phyloP scores from a whole-genome alignment of 2,888 invertebrate species.

The Spodoptera exigua region DNA sequence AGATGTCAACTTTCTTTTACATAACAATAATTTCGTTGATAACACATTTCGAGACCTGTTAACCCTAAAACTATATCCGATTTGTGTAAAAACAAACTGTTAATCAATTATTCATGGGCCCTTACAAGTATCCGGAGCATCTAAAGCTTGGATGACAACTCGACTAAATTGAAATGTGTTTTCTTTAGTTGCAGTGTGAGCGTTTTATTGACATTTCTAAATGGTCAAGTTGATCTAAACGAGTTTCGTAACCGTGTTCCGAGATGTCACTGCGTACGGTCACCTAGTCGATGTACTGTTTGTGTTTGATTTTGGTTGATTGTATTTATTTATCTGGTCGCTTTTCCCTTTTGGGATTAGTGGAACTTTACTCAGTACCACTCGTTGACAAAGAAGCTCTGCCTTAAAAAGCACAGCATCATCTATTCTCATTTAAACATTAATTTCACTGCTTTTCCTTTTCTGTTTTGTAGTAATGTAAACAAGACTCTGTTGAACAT shows the following conservation, averaged over 20 bases:
- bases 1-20: conserved; percentile 56
- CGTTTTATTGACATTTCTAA: conserved; percentile 31
- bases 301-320: conserved; percentile 48
- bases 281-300: conserved; percentile 40
- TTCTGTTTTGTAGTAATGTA: too few relatives aligned
- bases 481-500: too few relatives aligned
- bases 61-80: conserved; percentile 62
- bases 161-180: conserved; percentile 39
- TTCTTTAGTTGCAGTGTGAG: conserved; percentile 11
- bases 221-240: conserved; percentile 47
- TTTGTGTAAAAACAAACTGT: conserved; percentile 47
- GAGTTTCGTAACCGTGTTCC: conserved; percentile 60
- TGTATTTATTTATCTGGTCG: conserved; percentile 43
- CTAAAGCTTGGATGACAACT: conserved; percentile 28
- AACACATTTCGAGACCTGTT: conserved; percentile 47
- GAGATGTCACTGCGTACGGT: conserved; percentile 53
- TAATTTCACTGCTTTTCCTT: too few relatives aligned
- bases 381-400: conserved; percentile 4
- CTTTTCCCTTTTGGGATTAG: conserved; percentile 31
- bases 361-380: conserved; percentile 10
- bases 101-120: conserved; percentile 60
- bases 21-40: conserved; percentile 49
- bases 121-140: conserved; percentile 51
- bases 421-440: too few relatives aligned
- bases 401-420: not conserved